Conservation (phyloP, 2,113 vertebrate genomes). For the Cardinalis cardinalis region DNA sequence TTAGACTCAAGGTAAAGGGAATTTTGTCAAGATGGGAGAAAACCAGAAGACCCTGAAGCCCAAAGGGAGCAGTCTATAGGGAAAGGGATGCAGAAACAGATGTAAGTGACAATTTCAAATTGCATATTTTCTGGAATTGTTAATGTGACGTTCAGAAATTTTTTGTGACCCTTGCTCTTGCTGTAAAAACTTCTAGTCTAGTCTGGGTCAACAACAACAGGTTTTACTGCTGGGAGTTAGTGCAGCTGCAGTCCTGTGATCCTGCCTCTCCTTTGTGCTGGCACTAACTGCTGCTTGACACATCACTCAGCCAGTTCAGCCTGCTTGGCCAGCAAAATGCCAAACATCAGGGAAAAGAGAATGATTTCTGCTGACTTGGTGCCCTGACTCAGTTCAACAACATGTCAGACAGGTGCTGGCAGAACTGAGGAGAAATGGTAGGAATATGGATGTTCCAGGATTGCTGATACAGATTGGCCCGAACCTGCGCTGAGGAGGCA, state of each 20-base stretch:
- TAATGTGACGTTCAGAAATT: background rate
- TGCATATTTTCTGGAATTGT: background rate
- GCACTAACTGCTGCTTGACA: background rate
- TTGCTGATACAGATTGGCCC: background rate
- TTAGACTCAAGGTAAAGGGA: background rate
- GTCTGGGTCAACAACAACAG: background rate
- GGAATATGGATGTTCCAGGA: rapidly evolving
- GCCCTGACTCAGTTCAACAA: background rate
- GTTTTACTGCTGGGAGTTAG: background rate
- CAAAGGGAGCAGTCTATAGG: background rate
- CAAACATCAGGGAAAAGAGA: background rate
- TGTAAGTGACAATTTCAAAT: background rate
- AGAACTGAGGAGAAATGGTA: background rate
- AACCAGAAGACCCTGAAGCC: background rate
- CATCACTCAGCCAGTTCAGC: background rate
- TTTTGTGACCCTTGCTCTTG: background rate
- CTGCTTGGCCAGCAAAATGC: background rate
- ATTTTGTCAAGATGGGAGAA: background rate
- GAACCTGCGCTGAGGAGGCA: background rate
- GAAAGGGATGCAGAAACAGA: background rate
- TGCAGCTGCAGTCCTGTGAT: background rate
- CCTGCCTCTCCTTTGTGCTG: background rate
- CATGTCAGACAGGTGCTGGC: background rate
- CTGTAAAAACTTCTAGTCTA: background rate
- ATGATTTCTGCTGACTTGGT: background rate